A percentile compares a stretch with the other conserved stretches of the same genome.
Conservation (phyloP, 2,113 vertebrate genomes). For the Oenanthe oenanthe region DNA sequence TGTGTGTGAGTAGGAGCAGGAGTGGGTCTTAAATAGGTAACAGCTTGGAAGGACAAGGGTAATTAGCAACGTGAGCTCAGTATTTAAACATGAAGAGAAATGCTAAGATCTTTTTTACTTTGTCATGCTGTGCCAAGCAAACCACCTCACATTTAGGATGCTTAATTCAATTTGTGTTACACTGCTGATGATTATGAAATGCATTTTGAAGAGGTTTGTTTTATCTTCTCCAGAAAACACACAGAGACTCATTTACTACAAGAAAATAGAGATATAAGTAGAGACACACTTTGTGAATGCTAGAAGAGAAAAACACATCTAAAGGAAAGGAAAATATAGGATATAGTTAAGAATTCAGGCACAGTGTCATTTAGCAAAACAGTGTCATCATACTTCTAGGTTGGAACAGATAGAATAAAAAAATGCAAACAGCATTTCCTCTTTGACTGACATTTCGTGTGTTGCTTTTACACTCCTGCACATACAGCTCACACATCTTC, state of each 20-base stretch:
- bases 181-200: background rate
- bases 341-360: background rate
- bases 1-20: background rate
- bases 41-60: constrained; percentile 20
- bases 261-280: background rate
- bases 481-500: background rate
- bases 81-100: constrained; percentile 21
- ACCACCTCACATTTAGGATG: background rate
- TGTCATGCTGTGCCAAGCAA: background rate
- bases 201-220: background rate
- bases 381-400: background rate
- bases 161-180: constrained; percentile 7
- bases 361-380: background rate
- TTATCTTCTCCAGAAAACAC: background rate
- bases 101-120: background rate
- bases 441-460: background rate
- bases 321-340: background rate
- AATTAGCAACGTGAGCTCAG: background rate
- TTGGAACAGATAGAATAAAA: background rate
- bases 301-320: background rate
- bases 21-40: background rate
- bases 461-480: background rate
- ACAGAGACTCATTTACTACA: background rate
- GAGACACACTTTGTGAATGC: background rate
- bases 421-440: background rate